Conservation (phyloP, 2,797 vertebrate species). For the Xenops minutus region DNA sequence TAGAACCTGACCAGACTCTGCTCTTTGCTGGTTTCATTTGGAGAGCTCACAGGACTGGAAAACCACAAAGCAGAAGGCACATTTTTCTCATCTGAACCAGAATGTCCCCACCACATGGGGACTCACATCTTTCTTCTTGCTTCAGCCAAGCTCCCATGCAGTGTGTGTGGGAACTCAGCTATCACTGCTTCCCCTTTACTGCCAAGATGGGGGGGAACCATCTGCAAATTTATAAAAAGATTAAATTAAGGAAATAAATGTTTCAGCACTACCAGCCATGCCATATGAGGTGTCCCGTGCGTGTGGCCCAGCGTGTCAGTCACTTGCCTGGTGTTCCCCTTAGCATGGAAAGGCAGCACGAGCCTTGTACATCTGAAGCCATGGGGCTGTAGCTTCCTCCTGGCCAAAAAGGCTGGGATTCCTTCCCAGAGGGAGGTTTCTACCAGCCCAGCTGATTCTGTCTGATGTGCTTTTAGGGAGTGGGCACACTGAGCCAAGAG, state of each 20-base stretch:
- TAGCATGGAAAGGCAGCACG: fast-evolving
- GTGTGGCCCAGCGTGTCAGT: fast-evolving
- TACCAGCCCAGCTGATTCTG: not conserved
- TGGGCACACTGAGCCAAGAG: not conserved
- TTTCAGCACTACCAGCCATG: not conserved
- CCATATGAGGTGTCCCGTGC: fast-evolving
- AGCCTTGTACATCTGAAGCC: not conserved
- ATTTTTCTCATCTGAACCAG: not conserved
- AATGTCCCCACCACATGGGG: not conserved
- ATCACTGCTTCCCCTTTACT: not conserved
- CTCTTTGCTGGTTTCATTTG: not conserved
- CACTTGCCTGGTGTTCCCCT: not conserved
- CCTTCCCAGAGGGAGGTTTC: not conserved
- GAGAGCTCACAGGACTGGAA: not conserved
- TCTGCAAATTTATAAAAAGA: not conserved
- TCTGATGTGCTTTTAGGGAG: not conserved
- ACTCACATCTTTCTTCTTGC: not conserved
- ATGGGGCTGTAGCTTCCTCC: not conserved
- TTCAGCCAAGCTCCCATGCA: not conserved
- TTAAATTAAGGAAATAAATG: not conserved
- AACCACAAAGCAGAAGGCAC: not conserved
- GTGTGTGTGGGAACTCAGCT: not conserved
- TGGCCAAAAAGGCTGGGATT: not conserved
- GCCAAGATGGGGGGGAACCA: not conserved
- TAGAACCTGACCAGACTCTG: not conserved